Conservation (phyloP, 2,113 vertebrate species). For the Electrona antarctica region DNA sequence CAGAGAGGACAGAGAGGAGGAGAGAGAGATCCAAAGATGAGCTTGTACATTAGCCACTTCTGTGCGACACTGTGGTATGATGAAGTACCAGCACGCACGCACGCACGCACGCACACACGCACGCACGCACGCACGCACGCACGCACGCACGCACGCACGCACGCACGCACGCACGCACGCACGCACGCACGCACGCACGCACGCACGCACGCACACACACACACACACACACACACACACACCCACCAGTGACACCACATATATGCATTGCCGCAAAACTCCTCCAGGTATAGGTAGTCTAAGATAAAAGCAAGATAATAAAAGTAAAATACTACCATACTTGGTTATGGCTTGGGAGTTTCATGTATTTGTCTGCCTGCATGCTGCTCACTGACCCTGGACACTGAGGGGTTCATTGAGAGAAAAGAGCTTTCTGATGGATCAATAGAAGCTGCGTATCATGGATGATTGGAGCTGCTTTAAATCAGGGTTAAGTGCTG, state of each 20-base stretch:
- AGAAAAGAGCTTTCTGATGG: constrained; percentile 1
- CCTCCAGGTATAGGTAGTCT: neutral
- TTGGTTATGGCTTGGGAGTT: neutral
- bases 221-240: neutral
- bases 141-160: too few relatives aligned
- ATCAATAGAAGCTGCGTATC: constrained; percentile 29
- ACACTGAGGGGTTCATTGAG: neutral
- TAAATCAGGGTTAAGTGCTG: constrained; percentile 14
- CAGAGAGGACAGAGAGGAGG: constrained; percentile 1
- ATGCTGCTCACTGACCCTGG: neutral
- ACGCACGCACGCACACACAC: too few relatives aligned
- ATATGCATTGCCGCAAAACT: too few relatives aligned
- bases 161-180: too few relatives aligned
- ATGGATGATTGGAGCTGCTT: constrained; percentile 12
- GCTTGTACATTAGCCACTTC: too few relatives aligned
- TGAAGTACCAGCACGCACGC: too few relatives aligned
- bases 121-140: too few relatives aligned
- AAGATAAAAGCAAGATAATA: neutral
- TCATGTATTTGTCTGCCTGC: neutral
- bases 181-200: too few relatives aligned
- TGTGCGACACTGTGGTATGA: too few relatives aligned
- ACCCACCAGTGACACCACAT: neutral
- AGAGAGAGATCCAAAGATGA: constrained; percentile 10
- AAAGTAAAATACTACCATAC: neutral
- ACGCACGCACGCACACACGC: too few relatives aligned